These are phyloP conservation scores for Steatornis caripensis DNA, from an alignment of 2,113 vertebrate genomes.

Conservation along the genomic window DNA sequence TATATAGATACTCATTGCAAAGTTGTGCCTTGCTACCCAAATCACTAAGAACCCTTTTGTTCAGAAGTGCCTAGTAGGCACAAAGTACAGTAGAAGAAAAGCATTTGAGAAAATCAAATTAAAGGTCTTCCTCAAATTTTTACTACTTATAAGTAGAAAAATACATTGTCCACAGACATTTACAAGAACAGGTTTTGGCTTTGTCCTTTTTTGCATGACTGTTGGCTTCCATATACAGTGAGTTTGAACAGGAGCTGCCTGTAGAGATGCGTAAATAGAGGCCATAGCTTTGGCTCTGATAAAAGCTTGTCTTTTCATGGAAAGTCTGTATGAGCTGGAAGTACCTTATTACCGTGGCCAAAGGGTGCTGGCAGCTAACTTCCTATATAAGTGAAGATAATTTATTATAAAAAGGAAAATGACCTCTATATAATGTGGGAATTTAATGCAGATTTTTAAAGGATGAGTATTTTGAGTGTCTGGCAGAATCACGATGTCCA, in stretches of 20 bases:
- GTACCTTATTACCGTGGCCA: rapidly evolving
- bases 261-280: background rate
- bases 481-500: background rate
- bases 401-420: background rate
- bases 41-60: background rate
- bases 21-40: background rate
- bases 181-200: background rate
- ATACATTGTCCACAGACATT: background rate
- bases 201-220: background rate
- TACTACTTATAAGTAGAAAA: background rate
- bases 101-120: background rate
- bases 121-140: background rate
- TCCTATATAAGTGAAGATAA: background rate
- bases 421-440: background rate
- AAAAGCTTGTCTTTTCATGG: background rate
- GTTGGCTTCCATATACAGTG: background rate
- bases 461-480: background rate
- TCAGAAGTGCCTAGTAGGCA: background rate
- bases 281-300: background rate
- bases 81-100: background rate
- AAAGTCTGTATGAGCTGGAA: background rate
- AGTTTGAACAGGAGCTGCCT: background rate
- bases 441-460: background rate
- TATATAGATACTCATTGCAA: background rate
- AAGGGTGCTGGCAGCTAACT: background rate